Evolutionary conservation across 2,888 invertebrate species (phyloP), one percentile per base, ranked within the genome.

Genomic region (Parnassius glacialis): DNA sequence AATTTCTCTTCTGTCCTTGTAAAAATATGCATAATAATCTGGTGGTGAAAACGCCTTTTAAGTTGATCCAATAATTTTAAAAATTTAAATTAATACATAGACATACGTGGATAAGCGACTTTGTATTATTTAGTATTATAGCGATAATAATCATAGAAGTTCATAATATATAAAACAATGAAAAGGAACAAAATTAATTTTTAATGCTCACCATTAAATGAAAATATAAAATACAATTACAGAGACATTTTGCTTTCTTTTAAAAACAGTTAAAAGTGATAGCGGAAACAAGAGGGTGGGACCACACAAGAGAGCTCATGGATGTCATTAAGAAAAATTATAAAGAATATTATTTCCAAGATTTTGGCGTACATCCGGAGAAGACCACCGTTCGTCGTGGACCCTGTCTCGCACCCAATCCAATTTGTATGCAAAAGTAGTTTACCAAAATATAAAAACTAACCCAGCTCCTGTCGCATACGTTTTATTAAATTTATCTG

Each of bases 201-300:
- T 34, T 34, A 3, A 34, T 7, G 5, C 0, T 34, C 5, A 1
- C 7, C 5, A 34, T 34, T 34, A 34, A 34, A 34, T 34, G 0
- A 34, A 34, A 34, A 7, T 34, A 34, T 34, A 34, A 34, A 7
- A 34, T 34, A 34, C 34, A 34, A 7, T 34, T 34, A 34, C 34
- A 34, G 34, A 34, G 7, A 34, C 34, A 34, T 34, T 43, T 43
- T 48, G 13, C 13, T 48, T 48, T 10, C 10, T 48, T 48, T 13
- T 1, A 13, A 48, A 48, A 83, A 12, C 84, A 96, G 96, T 94
- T 97, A 2, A 96, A 96, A 88, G 94, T 97, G 10, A 94, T 98
- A 20, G 96, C 95, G 69, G 98, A 98, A 88, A 98, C 98, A 0
- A 92, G 96, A 74, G 97, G 97, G 75, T 93, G 94, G 89, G 93